Conservation (phyloP, 2,113 vertebrate genomes). For the Lepus timidus region DNA sequence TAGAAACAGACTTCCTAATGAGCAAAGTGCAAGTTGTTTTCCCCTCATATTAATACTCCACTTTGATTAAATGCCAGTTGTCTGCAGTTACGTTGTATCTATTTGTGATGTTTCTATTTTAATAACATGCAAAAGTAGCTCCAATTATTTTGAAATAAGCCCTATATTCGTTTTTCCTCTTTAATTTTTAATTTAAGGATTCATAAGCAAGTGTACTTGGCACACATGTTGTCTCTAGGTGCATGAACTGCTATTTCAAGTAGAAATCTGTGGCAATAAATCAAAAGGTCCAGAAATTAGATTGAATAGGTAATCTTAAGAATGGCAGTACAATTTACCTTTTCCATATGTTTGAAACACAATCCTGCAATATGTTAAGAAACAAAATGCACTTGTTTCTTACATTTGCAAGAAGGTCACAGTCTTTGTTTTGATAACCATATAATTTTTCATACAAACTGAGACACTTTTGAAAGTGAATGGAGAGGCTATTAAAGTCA, state of each 20-base stretch:
- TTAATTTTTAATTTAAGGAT: conserved; percentile 52
- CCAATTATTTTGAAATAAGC: not conserved
- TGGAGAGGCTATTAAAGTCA: not conserved
- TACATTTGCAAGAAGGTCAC: not conserved
- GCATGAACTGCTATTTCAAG: not conserved
- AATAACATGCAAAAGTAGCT: not conserved
- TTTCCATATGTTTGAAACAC: conserved; percentile 13
- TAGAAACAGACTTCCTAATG: conserved; percentile 18
- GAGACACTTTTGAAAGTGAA: not conserved
- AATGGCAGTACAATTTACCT: not conserved
- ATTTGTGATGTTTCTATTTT: not conserved
- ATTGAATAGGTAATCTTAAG: not conserved
- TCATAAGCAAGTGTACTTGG: not conserved
- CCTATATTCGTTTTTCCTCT: not conserved
- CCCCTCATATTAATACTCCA: not conserved
- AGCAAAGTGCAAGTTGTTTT: not conserved
- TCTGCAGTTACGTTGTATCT: not conserved
- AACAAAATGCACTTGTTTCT: not conserved
- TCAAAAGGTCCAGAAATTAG: not conserved
- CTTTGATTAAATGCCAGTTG: not conserved
- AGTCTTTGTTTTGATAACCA: not conserved
- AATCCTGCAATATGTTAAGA: not conserved
- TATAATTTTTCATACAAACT: not conserved
- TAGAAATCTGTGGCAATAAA: not conserved
- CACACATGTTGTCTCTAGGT: not conserved